phyloP scores from a whole-genome alignment of 2,113 vertebrate genomes.

The Perccottus glenii region DNA sequence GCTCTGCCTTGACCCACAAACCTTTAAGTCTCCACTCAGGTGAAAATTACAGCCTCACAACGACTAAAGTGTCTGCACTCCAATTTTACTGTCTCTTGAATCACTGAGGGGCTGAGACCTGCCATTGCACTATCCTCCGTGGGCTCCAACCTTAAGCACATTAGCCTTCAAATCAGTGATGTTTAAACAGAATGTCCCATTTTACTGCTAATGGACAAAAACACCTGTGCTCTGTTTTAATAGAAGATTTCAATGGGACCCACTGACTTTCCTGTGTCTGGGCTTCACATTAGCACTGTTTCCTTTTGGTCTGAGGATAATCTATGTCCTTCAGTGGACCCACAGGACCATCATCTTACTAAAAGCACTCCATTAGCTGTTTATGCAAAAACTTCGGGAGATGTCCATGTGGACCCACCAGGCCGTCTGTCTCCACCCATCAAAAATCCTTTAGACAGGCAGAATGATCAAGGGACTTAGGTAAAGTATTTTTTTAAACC shows the following conservation, averaged over 20 bases:
- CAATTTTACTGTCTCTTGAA: constrained; percentile 21
- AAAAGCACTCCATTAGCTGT: constrained; percentile 62
- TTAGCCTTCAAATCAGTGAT: constrained; percentile 9
- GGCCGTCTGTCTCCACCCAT: background rate
- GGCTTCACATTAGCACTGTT: constrained; percentile 60
- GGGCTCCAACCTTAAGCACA: constrained; percentile 29
- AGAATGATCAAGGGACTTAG: background rate
- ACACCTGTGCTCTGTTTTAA: constrained; percentile 40
- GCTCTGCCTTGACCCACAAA: constrained; percentile 1
- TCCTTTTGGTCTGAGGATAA: constrained; percentile 55
- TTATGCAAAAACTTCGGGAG: constrained; percentile 24
- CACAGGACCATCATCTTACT: constrained; percentile 48
- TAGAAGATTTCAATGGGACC: constrained; percentile 38
- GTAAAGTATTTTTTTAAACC: background rate
- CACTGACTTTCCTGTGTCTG: constrained; percentile 47
- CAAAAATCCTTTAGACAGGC: background rate
- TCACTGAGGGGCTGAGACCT: background rate
- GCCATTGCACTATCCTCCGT: constrained; percentile 10
- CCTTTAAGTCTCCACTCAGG: background rate
- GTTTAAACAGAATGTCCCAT: constrained; percentile 16
- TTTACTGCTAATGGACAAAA: constrained; percentile 46
- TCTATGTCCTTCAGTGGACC: constrained; percentile 52
- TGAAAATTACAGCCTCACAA: background rate
- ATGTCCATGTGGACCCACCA: constrained; percentile 19
- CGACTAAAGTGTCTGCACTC: background rate